Conservation (phyloP, 2,113 vertebrate genomes). For the Ceuthmochares aereus region DNA sequence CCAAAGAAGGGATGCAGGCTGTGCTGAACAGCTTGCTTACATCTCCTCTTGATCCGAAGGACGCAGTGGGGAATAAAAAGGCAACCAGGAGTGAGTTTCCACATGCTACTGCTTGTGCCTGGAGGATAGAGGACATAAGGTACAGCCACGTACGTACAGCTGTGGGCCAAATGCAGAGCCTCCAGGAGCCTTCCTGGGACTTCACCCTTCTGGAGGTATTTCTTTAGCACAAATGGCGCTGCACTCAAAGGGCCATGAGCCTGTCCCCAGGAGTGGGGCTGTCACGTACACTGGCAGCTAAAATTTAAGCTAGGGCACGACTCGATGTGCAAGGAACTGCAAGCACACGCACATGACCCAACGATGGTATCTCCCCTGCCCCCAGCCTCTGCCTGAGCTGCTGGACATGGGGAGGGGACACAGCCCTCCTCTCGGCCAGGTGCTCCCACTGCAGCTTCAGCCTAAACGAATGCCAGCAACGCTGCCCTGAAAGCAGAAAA, state of each 20-base stretch:
- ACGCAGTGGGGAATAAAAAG: background rate
- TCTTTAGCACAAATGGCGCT: background rate
- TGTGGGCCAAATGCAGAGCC: background rate
- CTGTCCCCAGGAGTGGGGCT: background rate
- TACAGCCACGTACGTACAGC: background rate
- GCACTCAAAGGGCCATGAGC: background rate
- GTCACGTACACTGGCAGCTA: background rate
- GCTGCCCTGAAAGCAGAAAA: background rate
- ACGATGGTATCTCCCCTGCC: background rate
- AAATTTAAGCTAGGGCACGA: conserved; percentile 14
- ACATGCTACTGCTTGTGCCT: background rate
- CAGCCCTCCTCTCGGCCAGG: background rate
- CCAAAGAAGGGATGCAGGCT: background rate
- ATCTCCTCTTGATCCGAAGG: background rate
- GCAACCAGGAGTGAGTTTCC: background rate
- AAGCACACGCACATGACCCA: fast-evolving
- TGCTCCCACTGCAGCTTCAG: background rate
- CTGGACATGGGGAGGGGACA: background rate
- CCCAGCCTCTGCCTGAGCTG: background rate
- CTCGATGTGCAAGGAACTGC: background rate
- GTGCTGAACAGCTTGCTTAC: background rate
- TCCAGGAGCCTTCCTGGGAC: background rate
- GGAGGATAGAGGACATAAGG: background rate
- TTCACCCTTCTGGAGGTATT: background rate
- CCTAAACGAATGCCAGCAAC: background rate